Evolutionary conservation across 2,113 vertebrate species (phyloP).

Genomic region (Mobula birostris): DNA sequence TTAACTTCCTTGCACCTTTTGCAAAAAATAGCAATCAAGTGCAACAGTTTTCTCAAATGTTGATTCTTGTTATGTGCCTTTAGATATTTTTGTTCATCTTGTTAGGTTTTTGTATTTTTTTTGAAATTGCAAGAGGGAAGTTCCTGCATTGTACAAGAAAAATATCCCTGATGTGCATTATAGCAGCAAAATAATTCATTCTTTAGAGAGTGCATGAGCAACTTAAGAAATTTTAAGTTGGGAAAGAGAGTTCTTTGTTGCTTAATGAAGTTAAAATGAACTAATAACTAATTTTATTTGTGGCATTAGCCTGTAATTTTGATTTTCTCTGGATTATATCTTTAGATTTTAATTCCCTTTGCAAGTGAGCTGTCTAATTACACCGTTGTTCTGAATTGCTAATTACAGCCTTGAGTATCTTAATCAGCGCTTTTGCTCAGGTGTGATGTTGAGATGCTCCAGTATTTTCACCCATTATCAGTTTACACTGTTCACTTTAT

Average conservation of each 20-base stretch:
- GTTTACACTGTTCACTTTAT: neutral
- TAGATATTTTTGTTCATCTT: neutral
- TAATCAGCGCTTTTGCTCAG: neutral
- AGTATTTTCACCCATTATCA: constrained; percentile 34
- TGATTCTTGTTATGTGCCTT: no score
- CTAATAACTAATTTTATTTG: neutral
- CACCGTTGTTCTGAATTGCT: neutral
- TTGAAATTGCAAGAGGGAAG: neutral
- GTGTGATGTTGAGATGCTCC: neutral
- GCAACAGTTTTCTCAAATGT: no score
- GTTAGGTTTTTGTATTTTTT: neutral
- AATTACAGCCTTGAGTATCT: neutral
- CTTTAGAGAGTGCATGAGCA: neutral
- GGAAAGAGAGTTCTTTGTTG: neutral
- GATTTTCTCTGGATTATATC: neutral
- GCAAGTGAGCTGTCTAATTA: constrained; percentile 23
- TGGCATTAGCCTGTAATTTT: neutral
- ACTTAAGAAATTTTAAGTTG: neutral
- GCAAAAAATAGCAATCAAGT: no score
- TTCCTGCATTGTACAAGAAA: neutral
- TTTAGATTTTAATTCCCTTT: neutral
- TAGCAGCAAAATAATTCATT: neutral
- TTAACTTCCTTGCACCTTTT: no score
- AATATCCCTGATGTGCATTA: neutral
- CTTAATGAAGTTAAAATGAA: neutral